Evolutionary conservation across 2,797 vertebrate species (phyloP).

Genomic region (Chaetophractus vellerosus): DNA sequence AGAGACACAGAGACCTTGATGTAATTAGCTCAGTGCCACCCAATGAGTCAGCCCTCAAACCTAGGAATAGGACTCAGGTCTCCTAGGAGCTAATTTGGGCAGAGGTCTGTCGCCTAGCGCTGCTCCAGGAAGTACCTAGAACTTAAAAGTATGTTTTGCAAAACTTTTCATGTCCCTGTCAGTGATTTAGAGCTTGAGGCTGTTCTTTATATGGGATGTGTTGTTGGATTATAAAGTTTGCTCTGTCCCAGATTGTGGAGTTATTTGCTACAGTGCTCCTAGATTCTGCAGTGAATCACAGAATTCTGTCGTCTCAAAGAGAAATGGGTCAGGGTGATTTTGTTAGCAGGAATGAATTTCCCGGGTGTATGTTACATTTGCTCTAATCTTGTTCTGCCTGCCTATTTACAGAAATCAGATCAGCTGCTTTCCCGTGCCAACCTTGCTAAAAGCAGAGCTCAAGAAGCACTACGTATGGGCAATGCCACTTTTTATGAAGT

Average conservation of each 20-base stretch:
- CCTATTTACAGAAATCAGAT: constrained; percentile 89
- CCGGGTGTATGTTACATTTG: accelerated
- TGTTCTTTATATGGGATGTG: background rate
- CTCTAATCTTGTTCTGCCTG: constrained; percentile 57
- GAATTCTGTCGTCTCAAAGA: background rate
- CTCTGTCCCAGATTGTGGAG: background rate
- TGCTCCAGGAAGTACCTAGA: background rate
- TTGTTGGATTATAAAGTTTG: background rate
- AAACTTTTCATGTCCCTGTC: background rate
- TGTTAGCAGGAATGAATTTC: background rate
- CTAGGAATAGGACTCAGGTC: background rate
- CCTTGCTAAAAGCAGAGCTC: constrained; percentile 90
- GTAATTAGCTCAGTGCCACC: background rate
- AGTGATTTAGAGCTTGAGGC: background rate
- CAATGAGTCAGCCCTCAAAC: constrained; percentile 28
- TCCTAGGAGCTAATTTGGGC: background rate
- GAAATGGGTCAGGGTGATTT: background rate
- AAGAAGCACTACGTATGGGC: constrained; percentile 91
- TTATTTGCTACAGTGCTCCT: background rate
- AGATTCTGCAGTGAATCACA: background rate
- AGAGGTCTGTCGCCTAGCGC: background rate
- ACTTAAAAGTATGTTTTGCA: constrained; percentile 37
- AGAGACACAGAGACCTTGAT: background rate
- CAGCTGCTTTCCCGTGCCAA: constrained; percentile 92
- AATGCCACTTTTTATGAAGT: constrained; percentile 91